phyloP scores from a whole-genome alignment of 2,888 invertebrate genomes.

The Epirrhoe alternata region DNA sequence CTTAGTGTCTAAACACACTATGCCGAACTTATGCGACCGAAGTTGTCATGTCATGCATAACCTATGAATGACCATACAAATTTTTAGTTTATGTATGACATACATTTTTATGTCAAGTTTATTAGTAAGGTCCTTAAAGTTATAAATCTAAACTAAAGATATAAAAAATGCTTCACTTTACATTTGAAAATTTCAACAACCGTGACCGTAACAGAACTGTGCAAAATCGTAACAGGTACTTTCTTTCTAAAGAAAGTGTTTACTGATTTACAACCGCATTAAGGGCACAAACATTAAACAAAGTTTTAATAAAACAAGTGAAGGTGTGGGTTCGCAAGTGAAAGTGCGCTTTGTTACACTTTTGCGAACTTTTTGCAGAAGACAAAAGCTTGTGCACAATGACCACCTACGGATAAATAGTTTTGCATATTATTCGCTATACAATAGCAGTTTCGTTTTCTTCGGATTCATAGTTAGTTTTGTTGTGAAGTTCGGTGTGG shows the following conservation, averaged over 20 bases:
- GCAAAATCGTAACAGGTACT: conserved; percentile 76
- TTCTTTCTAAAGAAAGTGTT: conserved; percentile 70
- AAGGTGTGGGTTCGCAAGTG: conserved; percentile 70
- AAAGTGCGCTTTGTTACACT: conserved; percentile 63
- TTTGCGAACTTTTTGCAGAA: conserved; percentile 35
- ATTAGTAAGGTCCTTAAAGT: not conserved
- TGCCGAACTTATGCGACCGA: too few relatives aligned
- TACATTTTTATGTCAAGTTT: too few relatives aligned
- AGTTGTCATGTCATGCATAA: too few relatives aligned
- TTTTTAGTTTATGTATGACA: too few relatives aligned
- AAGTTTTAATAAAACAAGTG: conserved; percentile 60
- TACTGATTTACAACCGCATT: conserved; percentile 75
- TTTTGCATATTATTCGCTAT: conserved; percentile 80
- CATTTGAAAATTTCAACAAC: conserved; percentile 37
- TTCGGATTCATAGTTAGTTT: conserved; percentile 61
- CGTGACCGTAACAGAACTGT: conserved; percentile 49
- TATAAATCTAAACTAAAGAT: not conserved
- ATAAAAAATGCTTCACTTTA: not conserved
- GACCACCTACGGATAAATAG: conserved; percentile 72
- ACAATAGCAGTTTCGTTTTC: conserved; percentile 69
- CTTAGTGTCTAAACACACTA: too few relatives aligned
- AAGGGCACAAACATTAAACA: conserved; percentile 68
- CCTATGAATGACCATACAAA: too few relatives aligned
- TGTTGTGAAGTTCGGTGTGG: conserved; percentile 54
- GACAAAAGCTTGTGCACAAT: conserved; percentile 62